Evolutionary conservation across 2,113 vertebrate genomes (phyloP).

Genomic region (Heterochromis multidens): DNA sequence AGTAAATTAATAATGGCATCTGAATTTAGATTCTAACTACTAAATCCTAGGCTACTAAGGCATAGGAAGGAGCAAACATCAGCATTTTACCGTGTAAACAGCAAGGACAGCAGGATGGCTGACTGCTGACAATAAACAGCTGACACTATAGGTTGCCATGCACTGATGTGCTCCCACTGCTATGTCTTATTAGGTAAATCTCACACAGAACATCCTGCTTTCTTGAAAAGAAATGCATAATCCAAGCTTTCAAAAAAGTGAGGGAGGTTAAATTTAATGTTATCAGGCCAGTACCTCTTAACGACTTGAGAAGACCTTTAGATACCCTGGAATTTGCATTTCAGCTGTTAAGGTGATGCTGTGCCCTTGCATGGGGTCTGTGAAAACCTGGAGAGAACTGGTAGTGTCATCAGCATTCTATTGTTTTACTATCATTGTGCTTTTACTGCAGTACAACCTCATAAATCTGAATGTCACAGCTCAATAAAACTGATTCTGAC

Average conservation of each 20-base stretch:
- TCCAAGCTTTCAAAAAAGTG: conserved; percentile 9
- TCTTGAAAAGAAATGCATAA: conserved; percentile 38
- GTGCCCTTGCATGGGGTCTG: conserved; percentile 14
- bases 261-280: conserved; percentile 52
- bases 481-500: conserved; percentile 29
- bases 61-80: conserved; percentile 62
- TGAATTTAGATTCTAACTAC: conserved; percentile 58
- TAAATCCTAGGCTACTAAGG: conserved; percentile 49
- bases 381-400: conserved; percentile 47
- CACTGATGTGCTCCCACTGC: conserved; percentile 48
- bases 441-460: conserved; percentile 37
- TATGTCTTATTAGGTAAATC: conserved; percentile 45
- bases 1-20: conserved; percentile 58
- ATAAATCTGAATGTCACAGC: conserved; percentile 44
- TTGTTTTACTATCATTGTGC: conserved; percentile 31
- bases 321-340: conserved; percentile 47
- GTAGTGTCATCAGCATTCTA: conserved; percentile 43
- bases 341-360: conserved; percentile 19
- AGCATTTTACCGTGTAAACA: conserved; percentile 65
- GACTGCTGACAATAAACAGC: conserved; percentile 69
- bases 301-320: conserved; percentile 38
- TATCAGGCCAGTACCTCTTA: conserved; percentile 35
- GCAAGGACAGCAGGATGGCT: conserved; percentile 72
- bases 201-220: conserved; percentile 21
- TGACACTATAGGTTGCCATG: conserved; percentile 62